These are phyloP conservation scores for Willowsia nigromaculata DNA, from an alignment of 2,888 invertebrate genomes.

Conservation along the genomic window DNA sequence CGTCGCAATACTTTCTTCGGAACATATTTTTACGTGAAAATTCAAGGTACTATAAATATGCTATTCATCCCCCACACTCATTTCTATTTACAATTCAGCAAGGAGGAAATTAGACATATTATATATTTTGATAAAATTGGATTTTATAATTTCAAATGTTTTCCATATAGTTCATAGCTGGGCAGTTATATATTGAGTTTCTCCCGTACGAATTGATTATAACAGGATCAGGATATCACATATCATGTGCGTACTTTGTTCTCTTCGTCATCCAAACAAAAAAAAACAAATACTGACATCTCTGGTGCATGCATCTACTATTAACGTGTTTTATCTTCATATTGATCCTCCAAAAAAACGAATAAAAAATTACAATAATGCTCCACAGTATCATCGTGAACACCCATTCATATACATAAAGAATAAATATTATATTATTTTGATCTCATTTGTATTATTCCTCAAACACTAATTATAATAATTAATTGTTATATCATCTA, in stretches of 20 bases:
- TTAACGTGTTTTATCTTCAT: background rate
- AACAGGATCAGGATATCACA: constrained; percentile 5
- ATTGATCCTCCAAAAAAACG: constrained; percentile 8
- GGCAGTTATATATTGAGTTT: background rate
- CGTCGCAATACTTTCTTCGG: background rate
- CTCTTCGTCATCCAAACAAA: background rate
- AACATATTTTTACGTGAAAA: background rate
- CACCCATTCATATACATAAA: constrained; percentile 50
- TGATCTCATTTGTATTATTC: constrained; percentile 74
- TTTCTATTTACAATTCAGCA: constrained; percentile 9
- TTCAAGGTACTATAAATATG: background rate
- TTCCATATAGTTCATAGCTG: background rate
- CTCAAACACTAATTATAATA: constrained; percentile 48
- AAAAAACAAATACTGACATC: background rate
- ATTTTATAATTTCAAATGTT: background rate
- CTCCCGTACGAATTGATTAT: background rate
- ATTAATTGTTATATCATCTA: constrained; percentile 36
- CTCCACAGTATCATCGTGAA: constrained; percentile 47
- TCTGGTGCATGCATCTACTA: constrained; percentile 47
- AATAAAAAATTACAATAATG: constrained; percentile 40
- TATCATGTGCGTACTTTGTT: constrained; percentile 5
- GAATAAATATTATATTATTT: constrained; percentile 63
- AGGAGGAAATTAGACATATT: background rate
- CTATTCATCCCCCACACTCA: background rate
- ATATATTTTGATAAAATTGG: constrained; percentile 12